Evolutionary conservation across 2,113 vertebrate genomes (phyloP).

Genomic region (Labrus mixtus): DNA sequence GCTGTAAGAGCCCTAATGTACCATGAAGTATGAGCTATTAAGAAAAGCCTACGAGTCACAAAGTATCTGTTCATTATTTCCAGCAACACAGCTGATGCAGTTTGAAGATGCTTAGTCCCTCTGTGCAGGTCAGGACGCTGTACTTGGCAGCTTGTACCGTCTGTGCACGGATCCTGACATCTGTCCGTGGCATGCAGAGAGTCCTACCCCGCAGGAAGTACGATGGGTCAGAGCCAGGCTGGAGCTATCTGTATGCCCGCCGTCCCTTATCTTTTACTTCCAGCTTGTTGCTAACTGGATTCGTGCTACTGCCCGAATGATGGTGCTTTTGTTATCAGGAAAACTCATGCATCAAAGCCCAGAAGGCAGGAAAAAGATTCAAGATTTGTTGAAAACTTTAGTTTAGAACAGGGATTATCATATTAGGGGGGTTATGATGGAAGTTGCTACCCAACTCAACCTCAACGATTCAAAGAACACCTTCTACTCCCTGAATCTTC

Average conservation of each 20-base stretch:
- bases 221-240: constrained; percentile 24
- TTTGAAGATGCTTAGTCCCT: neutral
- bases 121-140: constrained; percentile 22
- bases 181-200: constrained; percentile 21
- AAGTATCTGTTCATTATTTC: constrained; percentile 13
- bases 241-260: constrained; percentile 41
- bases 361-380: neutral
- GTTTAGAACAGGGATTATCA: constrained; percentile 11
- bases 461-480: neutral
- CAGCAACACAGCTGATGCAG: neutral
- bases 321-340: constrained; percentile 31
- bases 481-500: neutral
- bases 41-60: constrained; percentile 24
- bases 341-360: neutral
- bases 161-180: constrained; percentile 26
- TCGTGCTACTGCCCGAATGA: constrained; percentile 33
- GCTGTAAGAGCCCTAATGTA: constrained; percentile 36
- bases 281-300: constrained; percentile 52
- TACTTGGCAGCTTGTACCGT: constrained; percentile 19
- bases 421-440: neutral
- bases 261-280: constrained; percentile 69
- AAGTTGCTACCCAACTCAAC: neutral
- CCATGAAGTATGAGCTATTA: constrained; percentile 36
- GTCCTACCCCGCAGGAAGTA: constrained; percentile 40
- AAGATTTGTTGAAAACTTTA: constrained; percentile 7